These are phyloP conservation scores for Falco peregrinus DNA, from an alignment of 2,797 vertebrate species.

Conservation along the genomic window DNA sequence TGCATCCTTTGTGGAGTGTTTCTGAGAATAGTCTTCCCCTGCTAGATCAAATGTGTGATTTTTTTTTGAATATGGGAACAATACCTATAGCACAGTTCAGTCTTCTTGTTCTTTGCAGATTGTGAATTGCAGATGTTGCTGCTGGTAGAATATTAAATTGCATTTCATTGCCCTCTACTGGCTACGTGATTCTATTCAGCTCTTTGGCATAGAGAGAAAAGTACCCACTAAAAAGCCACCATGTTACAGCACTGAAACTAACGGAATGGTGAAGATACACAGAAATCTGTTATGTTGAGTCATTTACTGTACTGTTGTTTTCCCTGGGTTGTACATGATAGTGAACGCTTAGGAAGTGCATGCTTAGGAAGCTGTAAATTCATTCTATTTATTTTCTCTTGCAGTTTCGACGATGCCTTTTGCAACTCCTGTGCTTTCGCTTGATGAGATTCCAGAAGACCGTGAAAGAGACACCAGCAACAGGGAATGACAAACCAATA, in stretches of 20 bases:
- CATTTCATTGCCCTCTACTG: not conserved
- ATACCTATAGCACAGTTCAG: not conserved
- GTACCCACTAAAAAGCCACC: not conserved
- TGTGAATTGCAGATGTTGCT: not conserved
- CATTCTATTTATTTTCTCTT: constrained; percentile 3
- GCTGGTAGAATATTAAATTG: not conserved
- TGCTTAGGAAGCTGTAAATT: not conserved
- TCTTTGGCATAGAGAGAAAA: not conserved
- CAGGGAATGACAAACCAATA: constrained; percentile 78
- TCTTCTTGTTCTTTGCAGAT: not conserved
- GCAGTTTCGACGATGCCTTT: constrained; percentile 88
- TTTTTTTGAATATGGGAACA: not conserved
- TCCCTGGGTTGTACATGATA: not conserved
- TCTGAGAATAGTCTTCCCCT: not conserved
- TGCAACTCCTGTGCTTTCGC: constrained; percentile 86
- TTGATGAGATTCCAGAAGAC: constrained; percentile 80
- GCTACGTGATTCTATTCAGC: not conserved
- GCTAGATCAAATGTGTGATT: not conserved
- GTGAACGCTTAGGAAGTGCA: not conserved
- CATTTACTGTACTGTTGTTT: not conserved
- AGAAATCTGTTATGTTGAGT: not conserved
- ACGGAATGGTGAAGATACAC: not conserved
- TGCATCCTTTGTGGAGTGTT: not conserved
- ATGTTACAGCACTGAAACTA: not conserved
- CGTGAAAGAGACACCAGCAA: constrained; percentile 79